A percentile compares a stretch with the other conserved stretches of the same genome.
Conservation (phyloP, 1,140 invertebrate genomes). For the Bicyclus anynana region DNA sequence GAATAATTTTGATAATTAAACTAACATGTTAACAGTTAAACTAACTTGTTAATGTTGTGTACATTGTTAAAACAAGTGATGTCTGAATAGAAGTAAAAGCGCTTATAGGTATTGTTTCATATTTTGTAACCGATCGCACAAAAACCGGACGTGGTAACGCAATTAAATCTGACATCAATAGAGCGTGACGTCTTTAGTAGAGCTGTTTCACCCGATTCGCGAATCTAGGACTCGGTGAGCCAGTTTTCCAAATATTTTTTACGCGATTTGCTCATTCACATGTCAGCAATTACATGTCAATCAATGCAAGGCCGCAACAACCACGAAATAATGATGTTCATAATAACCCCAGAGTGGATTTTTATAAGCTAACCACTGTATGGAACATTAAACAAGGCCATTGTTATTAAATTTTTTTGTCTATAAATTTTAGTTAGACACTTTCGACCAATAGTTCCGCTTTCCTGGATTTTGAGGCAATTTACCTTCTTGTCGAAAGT, state of each 20-base stretch:
- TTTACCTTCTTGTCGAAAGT: conserved; percentile 21
- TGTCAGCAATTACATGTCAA: conserved; percentile 15
- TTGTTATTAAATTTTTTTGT: conserved; percentile 14
- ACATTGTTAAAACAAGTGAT: too few species aligned
- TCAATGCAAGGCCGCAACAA: not conserved
- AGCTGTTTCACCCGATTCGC: conserved; percentile 34
- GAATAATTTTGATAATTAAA: too few species aligned
- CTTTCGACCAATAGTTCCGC: conserved; percentile 41
- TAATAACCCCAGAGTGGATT: conserved; percentile 8
- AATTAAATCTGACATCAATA: conserved; percentile 48
- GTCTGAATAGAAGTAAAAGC: conserved; percentile 9
- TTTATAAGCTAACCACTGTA: conserved; percentile 17
- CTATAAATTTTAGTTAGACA: conserved; percentile 13
- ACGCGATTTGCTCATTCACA: conserved; percentile 19
- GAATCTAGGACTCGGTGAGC: conserved; percentile 24
- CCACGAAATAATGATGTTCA: conserved; percentile 16
- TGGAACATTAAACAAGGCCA: conserved; percentile 20
- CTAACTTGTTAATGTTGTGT: too few species aligned
- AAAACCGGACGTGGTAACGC: conserved; percentile 38
- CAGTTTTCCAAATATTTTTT: conserved; percentile 14
- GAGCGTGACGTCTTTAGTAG: conserved; percentile 37
- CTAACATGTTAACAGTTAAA: too few species aligned
- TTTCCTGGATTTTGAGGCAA: conserved; percentile 40
- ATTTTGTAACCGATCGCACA: conserved; percentile 30
- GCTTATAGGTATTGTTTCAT: conserved; percentile 26